A percentile compares a stretch with the other conserved stretches of the same genome.
Evolutionary conservation across 2,797 vertebrate genomes (phyloP).

Genomic region (Carcharodon carcharias): DNA sequence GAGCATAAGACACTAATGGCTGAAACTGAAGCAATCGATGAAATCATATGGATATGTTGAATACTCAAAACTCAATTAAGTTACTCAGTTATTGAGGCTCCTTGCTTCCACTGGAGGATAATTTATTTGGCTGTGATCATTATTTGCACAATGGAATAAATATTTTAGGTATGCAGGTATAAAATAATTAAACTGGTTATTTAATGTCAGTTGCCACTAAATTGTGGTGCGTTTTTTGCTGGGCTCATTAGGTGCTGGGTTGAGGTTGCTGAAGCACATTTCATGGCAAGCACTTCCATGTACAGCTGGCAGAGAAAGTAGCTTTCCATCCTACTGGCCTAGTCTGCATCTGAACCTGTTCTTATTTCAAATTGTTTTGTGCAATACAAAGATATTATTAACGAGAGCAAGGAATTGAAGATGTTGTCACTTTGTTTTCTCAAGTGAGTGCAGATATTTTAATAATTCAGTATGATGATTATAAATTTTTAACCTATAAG

Average conservation of each 20-base stretch:
- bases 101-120: background rate
- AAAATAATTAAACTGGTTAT: background rate
- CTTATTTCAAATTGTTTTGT: background rate
- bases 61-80: background rate
- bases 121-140: background rate
- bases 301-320: background rate
- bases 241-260: background rate
- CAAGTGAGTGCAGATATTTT: background rate
- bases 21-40: background rate
- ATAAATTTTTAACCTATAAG: background rate
- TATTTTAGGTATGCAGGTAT: background rate
- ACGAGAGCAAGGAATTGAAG: background rate
- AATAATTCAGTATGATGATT: background rate
- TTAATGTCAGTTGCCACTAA: background rate
- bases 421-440: background rate
- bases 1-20: background rate
- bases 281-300: background rate
- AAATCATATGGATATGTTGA: background rate
- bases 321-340: background rate
- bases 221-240: background rate
- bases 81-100: background rate
- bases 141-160: background rate
- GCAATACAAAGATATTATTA: background rate
- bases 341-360: background rate
- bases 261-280: background rate